Evolutionary conservation across 2,113 vertebrate species (phyloP).

Genomic region (Glaucidium brasilianum): DNA sequence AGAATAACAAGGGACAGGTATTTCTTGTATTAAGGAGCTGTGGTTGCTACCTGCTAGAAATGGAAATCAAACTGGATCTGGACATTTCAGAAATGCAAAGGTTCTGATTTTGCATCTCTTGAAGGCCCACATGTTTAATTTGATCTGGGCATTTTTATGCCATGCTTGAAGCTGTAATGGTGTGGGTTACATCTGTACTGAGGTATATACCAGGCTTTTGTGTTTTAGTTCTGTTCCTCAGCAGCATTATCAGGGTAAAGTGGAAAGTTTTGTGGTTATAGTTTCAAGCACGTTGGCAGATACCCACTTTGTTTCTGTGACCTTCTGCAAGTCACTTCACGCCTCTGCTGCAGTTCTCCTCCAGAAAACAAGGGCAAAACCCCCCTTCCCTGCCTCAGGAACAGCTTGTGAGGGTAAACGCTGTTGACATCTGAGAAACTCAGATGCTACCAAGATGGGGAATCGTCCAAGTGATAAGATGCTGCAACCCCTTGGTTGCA

Average conservation of each 20-base stretch:
- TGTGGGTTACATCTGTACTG: not conserved
- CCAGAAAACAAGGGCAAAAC: not conserved
- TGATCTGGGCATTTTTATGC: not conserved
- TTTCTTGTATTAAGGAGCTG: not conserved
- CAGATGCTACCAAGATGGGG: not conserved
- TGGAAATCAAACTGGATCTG: fast-evolving
- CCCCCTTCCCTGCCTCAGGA: fast-evolving
- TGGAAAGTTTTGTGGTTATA: not conserved
- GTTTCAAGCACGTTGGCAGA: not conserved
- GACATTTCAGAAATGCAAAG: not conserved
- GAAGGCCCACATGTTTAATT: not conserved
- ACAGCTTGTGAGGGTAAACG: not conserved
- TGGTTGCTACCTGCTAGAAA: not conserved
- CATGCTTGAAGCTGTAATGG: not conserved
- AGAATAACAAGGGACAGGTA: not conserved
- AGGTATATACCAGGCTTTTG: not conserved
- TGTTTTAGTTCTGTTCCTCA: not conserved
- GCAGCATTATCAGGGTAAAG: not conserved
- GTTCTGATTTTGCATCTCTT: not conserved
- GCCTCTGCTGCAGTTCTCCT: not conserved
- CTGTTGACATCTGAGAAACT: not conserved
- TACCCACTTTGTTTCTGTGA: not conserved
- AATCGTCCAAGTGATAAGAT: not conserved
- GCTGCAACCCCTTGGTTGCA: not conserved
- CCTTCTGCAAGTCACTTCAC: not conserved